These are phyloP conservation scores for Calidris pygmaea DNA, from an alignment of 2,113 vertebrate species.

Conservation along the genomic window DNA sequence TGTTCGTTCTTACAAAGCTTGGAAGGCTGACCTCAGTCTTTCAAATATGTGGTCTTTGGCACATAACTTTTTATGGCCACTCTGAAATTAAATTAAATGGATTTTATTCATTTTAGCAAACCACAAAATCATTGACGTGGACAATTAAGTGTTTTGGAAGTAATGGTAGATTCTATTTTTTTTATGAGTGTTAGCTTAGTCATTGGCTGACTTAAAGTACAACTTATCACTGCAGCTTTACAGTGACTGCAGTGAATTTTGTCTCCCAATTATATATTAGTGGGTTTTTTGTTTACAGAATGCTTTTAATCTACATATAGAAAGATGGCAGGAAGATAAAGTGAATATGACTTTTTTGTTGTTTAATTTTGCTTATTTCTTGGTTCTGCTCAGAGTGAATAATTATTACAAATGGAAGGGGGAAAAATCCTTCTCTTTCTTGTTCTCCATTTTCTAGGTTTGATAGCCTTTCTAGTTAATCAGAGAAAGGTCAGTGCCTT, in stretches of 20 bases:
- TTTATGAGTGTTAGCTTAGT: neutral
- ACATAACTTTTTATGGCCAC: neutral
- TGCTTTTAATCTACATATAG: constrained; percentile 23
- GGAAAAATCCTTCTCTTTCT: constrained; percentile 11
- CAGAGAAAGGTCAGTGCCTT: constrained; percentile 27
- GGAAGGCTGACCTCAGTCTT: neutral
- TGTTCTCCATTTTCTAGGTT: constrained; percentile 40
- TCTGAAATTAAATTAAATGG: neutral
- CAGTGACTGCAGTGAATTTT: constrained; percentile 13
- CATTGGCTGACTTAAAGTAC: constrained; percentile 23
- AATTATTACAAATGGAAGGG: constrained; percentile 33
- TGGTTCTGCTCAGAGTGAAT: constrained; percentile 40
- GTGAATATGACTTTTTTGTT: neutral
- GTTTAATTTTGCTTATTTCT: constrained; percentile 39
- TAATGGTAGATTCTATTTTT: neutral
- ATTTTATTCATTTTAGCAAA: neutral
- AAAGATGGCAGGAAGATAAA: constrained; percentile 2
- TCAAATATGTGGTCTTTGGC: neutral
- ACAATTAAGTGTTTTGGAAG: neutral
- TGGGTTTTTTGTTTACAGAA: constrained; percentile 38
- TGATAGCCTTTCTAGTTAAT: constrained; percentile 28
- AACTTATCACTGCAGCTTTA: neutral
- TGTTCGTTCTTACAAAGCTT: neutral
- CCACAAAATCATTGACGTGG: neutral
- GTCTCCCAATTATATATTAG: constrained; percentile 36